A percentile compares a stretch with the other conserved stretches of the same genome.
Conservation (phyloP, 1,140 invertebrate genomes). For the Rhynchophorus ferrugineus region DNA sequence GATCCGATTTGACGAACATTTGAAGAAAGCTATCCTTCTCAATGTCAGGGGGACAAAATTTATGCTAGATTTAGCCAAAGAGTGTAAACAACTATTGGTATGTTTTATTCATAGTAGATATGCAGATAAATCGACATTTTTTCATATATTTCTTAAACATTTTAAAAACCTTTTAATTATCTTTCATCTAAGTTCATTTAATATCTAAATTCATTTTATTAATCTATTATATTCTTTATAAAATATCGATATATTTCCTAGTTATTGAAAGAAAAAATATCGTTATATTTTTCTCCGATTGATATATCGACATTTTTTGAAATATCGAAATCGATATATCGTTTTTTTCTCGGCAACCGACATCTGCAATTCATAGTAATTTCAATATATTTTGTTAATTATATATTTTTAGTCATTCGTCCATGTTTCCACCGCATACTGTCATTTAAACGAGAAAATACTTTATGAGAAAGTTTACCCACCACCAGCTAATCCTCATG, state of each 20-base stretch:
- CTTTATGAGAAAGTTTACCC: conserved; percentile 63
- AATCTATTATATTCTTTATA: too few species aligned
- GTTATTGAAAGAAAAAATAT: too few species aligned
- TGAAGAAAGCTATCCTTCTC: conserved; percentile 52
- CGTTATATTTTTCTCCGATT: too few species aligned
- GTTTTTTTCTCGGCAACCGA: too few species aligned
- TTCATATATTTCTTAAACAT: not conserved
- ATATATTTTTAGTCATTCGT: conserved; percentile 42
- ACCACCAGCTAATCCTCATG: conserved; percentile 59
- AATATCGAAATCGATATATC: too few species aligned
- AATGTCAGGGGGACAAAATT: conserved; percentile 53
- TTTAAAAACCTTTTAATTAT: not conserved
- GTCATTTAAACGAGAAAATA: conserved; percentile 57
- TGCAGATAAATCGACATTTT: not conserved
- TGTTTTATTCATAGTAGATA: conserved; percentile 7
- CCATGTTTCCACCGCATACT: conserved; percentile 57
- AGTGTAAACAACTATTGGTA: conserved; percentile 45
- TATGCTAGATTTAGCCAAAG: conserved; percentile 52
- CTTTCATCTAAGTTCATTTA: not conserved
- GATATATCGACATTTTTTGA: too few species aligned
- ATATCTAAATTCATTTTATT: too few species aligned
- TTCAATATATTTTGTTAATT: too few species aligned
- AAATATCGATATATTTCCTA: too few species aligned
- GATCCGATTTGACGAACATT: conserved; percentile 57
- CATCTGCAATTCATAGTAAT: too few species aligned